These are phyloP conservation scores for Callionymus lyra DNA, from an alignment of 2,113 vertebrate species.

Conservation along the genomic window DNA sequence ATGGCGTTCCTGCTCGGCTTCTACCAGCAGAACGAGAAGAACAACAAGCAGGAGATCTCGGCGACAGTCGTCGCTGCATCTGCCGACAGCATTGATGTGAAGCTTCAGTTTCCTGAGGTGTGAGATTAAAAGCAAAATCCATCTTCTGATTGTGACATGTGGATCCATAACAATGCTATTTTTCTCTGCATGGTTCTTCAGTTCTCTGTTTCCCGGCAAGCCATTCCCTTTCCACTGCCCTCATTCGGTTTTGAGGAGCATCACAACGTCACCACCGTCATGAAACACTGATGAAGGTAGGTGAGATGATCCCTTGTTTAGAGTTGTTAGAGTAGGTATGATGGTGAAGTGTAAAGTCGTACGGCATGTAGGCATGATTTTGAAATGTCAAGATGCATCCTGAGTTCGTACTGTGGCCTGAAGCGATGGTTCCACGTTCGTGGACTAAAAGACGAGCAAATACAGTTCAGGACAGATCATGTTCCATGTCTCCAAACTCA, in stretches of 20 bases:
- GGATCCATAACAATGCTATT: slow-evolving; percentile 8
- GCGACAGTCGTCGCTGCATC: slow-evolving; percentile 37
- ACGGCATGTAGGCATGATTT: too few relatives aligned
- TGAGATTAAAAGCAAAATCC: background rate
- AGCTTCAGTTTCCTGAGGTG: slow-evolving; percentile 62
- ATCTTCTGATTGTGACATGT: slow-evolving; percentile 1
- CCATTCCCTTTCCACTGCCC: slow-evolving; percentile 35
- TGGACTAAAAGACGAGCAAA: too few relatives aligned
- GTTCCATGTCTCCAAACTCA: too few relatives aligned
- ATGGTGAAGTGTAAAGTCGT: too few relatives aligned
- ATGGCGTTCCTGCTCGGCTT: slow-evolving; percentile 52
- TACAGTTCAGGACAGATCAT: too few relatives aligned
- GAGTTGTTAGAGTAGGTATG: too few relatives aligned
- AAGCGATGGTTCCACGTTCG: too few relatives aligned
- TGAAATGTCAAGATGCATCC: too few relatives aligned
- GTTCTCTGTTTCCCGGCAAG: slow-evolving; percentile 50
- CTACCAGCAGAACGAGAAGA: slow-evolving; percentile 38
- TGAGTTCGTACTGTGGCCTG: too few relatives aligned
- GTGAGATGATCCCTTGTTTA: too few relatives aligned
- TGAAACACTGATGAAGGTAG: background rate
- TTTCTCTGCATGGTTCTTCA: slow-evolving; percentile 33
- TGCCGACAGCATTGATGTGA: slow-evolving; percentile 48
- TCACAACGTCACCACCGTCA: slow-evolving; percentile 13
- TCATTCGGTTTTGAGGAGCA: slow-evolving; percentile 8
- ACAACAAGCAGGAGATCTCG: slow-evolving; percentile 46